Evolutionary conservation across 2,113 vertebrate genomes (phyloP), one percentile per base, ranked within the genome.

Genomic region (Datnioides undecimradiatus): DNA sequence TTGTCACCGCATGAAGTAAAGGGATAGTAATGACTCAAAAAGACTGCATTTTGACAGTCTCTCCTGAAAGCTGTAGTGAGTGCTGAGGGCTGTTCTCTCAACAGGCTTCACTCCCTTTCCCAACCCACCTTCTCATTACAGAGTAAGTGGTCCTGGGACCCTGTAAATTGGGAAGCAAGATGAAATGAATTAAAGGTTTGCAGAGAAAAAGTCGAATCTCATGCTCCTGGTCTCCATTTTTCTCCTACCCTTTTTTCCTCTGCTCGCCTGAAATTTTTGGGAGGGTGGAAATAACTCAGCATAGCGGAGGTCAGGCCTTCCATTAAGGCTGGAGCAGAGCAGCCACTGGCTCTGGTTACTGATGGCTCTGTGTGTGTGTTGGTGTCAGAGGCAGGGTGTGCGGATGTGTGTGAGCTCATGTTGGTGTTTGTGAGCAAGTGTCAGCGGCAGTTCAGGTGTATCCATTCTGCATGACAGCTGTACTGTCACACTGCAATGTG

Each of bases 241-340:
- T 43, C 83, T 77, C 55, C 46, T 48, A 33, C 48, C 58, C 19
- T 10, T 57, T 87, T 84, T 89, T 54, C 73, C 62, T 80, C 60
- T 45, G 60, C 71, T 77, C 86, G 69, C 79, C 81, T 87, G 82
- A 90, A 90, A 89, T 75, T 92, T 92, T 86, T 25, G 89, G 86
- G 84, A 83, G 67, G 83, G 84, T 88, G 85, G 88, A 93, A 92
- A 93, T 91, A 93, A 91, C 84, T 86, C 82, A 74, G 80, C 85
- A 78, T 85, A 84, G 86, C 58, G 55, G 83, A 92, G 92, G 93
- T 93, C 92, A 93, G 86, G 90, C 85, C 92, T 92, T 92, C 93
- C 87, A 93, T 94, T 94, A 94, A 84, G 76, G 66, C 75, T 79
- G 76, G 68, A 90, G 89, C 78, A 72, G 81, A 91, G 88, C 88